Evolutionary conservation across 2,113 vertebrate genomes (phyloP).

Genomic region (Oxyruncus cristatus): DNA sequence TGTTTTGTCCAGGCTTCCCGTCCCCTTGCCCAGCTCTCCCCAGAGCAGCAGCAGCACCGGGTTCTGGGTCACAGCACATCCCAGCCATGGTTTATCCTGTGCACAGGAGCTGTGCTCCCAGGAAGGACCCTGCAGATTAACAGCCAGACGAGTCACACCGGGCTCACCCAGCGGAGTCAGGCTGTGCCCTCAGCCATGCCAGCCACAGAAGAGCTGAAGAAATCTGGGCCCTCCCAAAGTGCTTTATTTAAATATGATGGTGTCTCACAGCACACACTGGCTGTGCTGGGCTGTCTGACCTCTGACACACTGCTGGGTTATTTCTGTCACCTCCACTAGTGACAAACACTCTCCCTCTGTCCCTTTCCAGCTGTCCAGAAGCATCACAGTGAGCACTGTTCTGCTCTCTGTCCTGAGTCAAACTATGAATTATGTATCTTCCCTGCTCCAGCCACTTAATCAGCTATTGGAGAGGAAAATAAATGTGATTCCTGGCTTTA

Average conservation of each 20-base stretch:
- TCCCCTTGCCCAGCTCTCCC: background rate
- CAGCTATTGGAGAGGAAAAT: background rate
- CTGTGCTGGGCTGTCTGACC: background rate
- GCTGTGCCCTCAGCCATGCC: background rate
- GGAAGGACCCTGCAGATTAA: background rate
- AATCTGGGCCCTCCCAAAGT: background rate
- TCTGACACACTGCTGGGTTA: background rate
- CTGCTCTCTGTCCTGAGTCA: background rate
- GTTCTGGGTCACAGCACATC: background rate
- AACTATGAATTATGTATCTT: background rate
- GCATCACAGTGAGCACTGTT: background rate
- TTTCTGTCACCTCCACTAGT: background rate
- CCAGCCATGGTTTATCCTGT: background rate
- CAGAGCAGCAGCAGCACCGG: background rate
- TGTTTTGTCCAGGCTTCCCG: too few species aligned
- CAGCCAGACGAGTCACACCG: fast-evolving
- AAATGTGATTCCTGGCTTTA: background rate
- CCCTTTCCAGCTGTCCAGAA: constrained; percentile 45
- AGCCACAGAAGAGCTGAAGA: background rate
- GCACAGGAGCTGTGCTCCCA: background rate
- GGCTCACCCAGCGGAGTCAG: background rate
- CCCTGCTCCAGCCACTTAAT: background rate
- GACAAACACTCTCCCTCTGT: background rate
- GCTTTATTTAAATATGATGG: background rate
- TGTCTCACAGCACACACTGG: background rate